Conservation (phyloP, 2,797 vertebrate species). For the Parauchenoglanis punctatus region DNA sequence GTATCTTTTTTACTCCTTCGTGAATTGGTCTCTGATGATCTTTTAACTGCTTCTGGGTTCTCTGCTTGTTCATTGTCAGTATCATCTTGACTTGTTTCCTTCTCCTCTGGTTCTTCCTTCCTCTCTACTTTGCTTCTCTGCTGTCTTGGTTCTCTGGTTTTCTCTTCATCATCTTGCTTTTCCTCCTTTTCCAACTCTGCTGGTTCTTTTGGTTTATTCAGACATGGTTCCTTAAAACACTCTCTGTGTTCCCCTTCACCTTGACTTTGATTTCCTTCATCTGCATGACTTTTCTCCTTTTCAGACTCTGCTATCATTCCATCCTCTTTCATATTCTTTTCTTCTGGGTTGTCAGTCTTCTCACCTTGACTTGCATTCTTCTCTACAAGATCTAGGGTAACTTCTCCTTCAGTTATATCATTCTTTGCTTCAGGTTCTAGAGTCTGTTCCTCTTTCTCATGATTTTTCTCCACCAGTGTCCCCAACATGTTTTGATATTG, state of each 20-base stretch:
- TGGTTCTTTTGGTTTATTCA: background rate
- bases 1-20: background rate
- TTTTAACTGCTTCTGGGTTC: background rate
- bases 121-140: background rate
- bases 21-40: too few species aligned
- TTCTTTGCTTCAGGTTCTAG: background rate
- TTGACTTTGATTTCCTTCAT: background rate
- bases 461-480: background rate
- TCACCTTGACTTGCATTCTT: background rate
- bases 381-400: background rate
- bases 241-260: background rate
- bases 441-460: background rate
- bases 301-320: background rate
- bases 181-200: background rate
- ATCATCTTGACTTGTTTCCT: background rate
- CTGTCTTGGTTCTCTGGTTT: background rate
- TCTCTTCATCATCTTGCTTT: background rate
- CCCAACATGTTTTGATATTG: background rate
- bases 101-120: background rate
- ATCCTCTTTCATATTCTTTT: background rate
- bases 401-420: background rate
- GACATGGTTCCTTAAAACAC: background rate
- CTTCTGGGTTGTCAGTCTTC: background rate
- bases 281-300: background rate
- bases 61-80: background rate